Percentiles rank a stretch among this genome's conserved stretches.
Conservation (phyloP, 2,113 vertebrate genomes). For the Cromileptes altivelis region DNA sequence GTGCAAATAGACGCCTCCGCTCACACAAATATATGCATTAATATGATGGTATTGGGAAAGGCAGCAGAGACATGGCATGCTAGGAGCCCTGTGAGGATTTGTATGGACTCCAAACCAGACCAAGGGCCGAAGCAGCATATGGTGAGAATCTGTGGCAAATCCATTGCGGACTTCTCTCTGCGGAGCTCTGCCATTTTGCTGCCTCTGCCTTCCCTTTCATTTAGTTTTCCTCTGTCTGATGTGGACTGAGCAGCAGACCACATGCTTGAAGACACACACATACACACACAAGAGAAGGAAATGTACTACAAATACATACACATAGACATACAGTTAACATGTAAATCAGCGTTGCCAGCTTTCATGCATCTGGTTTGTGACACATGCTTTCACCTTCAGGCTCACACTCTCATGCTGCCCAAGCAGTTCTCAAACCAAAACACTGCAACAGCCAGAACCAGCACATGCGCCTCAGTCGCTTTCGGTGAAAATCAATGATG, state of each 20-base stretch:
- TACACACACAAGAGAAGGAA: background rate
- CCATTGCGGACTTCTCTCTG: background rate
- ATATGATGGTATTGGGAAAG: background rate
- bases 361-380: no score
- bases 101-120: background rate
- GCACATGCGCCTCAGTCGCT: no score
- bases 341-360: no score
- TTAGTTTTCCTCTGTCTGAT: slow-evolving; percentile 11
- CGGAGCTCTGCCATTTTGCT: slow-evolving; percentile 11
- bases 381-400: no score
- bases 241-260: slow-evolving; percentile 9
- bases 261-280: background rate
- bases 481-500: no score
- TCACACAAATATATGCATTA: background rate
- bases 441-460: no score
- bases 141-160: slow-evolving; percentile 19
- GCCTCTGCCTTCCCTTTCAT: slow-evolving; percentile 6
- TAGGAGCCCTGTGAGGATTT: background rate
- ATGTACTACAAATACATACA: background rate
- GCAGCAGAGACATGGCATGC: background rate
- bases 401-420: no score
- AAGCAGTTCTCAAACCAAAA: no score
- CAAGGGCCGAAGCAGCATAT: slow-evolving; percentile 20
- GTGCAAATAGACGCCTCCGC: background rate
- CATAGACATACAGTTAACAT: background rate